Evolutionary conservation across 2,797 vertebrate genomes (phyloP), one percentile per base, ranked within the genome.

Genomic region (Poecilia picta): DNA sequence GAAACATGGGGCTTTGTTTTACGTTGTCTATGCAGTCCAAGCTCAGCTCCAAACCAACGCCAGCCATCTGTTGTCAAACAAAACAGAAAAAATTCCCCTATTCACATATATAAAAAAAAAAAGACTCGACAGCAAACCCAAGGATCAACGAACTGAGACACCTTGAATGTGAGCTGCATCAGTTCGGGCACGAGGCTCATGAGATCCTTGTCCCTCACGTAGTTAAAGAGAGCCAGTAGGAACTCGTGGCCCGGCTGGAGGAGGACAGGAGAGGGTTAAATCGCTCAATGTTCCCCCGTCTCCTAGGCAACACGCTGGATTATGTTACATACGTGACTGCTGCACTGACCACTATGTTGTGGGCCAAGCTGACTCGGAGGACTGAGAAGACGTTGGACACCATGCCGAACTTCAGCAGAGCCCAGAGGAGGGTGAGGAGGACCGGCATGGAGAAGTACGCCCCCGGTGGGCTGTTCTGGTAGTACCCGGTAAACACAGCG

Each of bases 401-500:
- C 85, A 97, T 93, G 79, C 87, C 90, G 8, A 91, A 92, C 84
- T 92, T 94, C 45, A 98, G 95, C 82, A 98, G 93, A 88, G 94
- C 89, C 89, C 92, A 90, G 51, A 98, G 94, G 86, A 99, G 96
- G 23, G 93, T 87, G 49, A 94, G 93, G 68, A 98, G 77, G 3
- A 96, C 91, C 64, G 94, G 91, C 76, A 76, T 89, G 79, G 94
- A 95, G 92, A 97, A 98, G 89, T 96, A 91, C 31, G 76, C 51
- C 66, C 97, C 95, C 7, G 96, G 96, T 68, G 87, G 83, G 93
- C 95, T 96, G 51, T 89, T 95, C 87, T 89, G 92, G 91, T 98
- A 98, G 87, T 97, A 99, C 23, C 94, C 92, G 81, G 92, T 88
- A 91, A 97, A 98, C 89, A 98, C 93, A 18, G 93, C 94, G 66